Evolutionary conservation across 2,888 invertebrate species (phyloP).

Genomic region (Belgica antarctica): DNA sequence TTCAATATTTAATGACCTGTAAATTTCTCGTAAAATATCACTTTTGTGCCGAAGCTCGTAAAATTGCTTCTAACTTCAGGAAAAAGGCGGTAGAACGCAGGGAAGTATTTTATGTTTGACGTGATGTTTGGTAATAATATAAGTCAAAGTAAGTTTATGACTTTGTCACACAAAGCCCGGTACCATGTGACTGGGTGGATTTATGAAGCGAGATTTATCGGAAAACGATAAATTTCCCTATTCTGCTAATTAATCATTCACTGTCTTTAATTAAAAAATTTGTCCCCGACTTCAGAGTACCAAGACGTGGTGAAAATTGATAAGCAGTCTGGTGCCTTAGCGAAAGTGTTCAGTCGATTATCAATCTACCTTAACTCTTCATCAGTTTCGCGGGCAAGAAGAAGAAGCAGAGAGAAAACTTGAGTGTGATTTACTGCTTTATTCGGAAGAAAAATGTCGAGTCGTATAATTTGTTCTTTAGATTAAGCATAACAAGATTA

Average conservation of each 20-base stretch:
- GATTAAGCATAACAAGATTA: constrained; percentile 25
- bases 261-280: neutral
- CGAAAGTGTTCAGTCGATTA: too few species aligned
- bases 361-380: neutral
- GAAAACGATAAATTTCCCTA: neutral
- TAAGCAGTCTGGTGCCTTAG: too few species aligned
- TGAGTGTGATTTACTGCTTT: constrained; percentile 21
- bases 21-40: constrained; percentile 40
- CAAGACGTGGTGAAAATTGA: neutral
- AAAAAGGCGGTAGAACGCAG: too few species aligned
- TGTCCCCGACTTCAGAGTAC: too few species aligned
- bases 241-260: neutral
- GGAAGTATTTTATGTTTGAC: constrained; percentile 2
- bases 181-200: constrained; percentile 18
- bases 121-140: constrained; percentile 18
- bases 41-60: constrained; percentile 13
- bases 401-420: neutral
- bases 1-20: constrained; percentile 42
- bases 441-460: neutral
- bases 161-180: neutral
- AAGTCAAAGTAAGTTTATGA: constrained; percentile 9
- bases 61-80: neutral
- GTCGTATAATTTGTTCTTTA: constrained; percentile 6
- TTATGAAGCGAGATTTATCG: neutral
- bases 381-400: neutral